Conservation (phyloP, 2,113 vertebrate species). For the Chrysemys picta region DNA sequence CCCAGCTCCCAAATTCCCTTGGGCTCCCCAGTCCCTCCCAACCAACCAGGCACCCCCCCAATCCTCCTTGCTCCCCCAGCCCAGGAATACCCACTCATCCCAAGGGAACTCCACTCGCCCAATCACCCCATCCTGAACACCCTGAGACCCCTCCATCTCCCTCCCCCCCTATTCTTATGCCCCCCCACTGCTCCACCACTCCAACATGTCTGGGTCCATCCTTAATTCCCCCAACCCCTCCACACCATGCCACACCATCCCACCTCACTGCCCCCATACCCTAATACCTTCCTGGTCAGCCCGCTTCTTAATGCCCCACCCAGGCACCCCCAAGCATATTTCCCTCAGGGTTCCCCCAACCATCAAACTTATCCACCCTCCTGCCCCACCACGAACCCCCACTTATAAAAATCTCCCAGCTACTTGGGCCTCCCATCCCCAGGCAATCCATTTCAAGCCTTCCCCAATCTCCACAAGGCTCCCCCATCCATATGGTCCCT, state of each 20-base stretch:
- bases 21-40: not conserved
- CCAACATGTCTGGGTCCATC: not conserved
- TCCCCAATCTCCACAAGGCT: not conserved
- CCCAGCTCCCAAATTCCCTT: not conserved
- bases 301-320: not conserved
- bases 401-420: not conserved
- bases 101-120: not conserved
- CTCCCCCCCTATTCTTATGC: not conserved
- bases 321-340: not conserved
- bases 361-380: not conserved
- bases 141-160: not conserved
- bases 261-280: not conserved
- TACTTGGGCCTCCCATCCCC: not conserved
- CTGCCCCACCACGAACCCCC: not conserved
- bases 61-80: not conserved
- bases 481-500: not conserved
- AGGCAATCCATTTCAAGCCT: not conserved
- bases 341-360: not conserved
- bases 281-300: not conserved
- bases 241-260: not conserved
- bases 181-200: not conserved
- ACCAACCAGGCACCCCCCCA: not conserved
- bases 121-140: not conserved
- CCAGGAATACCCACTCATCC: not conserved
- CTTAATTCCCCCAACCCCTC: not conserved